Conservation (phyloP, 2,797 vertebrate species). For the Avahi laniger region DNA sequence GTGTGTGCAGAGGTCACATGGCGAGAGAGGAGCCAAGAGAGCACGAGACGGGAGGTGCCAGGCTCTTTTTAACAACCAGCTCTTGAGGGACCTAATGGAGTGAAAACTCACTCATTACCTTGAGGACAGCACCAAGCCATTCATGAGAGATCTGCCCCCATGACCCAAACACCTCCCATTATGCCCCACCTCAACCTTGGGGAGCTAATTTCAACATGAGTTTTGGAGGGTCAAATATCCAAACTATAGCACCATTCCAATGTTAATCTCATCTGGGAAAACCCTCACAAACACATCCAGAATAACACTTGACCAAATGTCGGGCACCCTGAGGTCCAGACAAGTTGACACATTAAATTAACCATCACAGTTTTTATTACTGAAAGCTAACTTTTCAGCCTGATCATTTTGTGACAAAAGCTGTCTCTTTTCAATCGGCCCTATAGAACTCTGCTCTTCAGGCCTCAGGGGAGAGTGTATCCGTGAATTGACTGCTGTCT, state of each 20-base stretch:
- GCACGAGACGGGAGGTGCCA: background rate
- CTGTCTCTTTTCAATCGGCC: background rate
- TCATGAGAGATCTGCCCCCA: background rate
- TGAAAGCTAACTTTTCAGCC: background rate
- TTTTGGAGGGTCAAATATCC: background rate
- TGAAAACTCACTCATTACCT: background rate
- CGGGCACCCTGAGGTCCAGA: background rate
- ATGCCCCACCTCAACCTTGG: background rate
- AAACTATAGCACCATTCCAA: background rate
- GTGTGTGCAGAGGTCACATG: background rate
- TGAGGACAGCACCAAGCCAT: background rate
- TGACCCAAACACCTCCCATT: background rate
- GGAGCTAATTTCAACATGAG: background rate
- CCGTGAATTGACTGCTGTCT: background rate
- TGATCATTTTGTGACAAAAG: background rate
- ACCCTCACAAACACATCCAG: background rate
- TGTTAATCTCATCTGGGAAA: background rate
- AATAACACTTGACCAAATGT: background rate
- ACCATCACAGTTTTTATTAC: background rate
- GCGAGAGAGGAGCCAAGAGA: background rate
- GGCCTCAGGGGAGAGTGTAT: background rate
- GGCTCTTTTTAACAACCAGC: background rate
- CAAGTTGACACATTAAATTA: background rate
- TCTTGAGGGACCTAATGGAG: background rate
- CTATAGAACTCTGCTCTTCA: background rate